A percentile compares a stretch with the other conserved stretches of the same genome.
Evolutionary conservation across 2,888 invertebrate genomes (phyloP).

Genomic region (Spodoptera picta): DNA sequence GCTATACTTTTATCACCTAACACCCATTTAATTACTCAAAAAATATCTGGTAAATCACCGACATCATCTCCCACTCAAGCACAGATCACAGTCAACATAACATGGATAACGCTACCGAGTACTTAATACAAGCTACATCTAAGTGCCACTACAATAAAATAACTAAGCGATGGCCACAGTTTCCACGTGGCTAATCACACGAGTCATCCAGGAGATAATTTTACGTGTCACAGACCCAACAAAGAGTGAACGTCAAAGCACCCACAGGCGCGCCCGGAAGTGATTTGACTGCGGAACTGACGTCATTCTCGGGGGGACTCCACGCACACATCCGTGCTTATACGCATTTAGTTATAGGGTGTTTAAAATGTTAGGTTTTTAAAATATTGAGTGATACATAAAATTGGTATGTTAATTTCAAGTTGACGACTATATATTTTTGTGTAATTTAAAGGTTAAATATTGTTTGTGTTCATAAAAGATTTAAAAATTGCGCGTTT

Average conservation of each 20-base stretch:
- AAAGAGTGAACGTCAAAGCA: slow-evolving; percentile 80
- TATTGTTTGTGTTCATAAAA: no score
- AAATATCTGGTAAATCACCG: no score
- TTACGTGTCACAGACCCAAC: slow-evolving; percentile 75
- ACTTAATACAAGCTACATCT: no score
- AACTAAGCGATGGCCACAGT: slow-evolving; percentile 51
- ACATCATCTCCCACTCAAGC: no score
- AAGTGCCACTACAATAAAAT: neutral
- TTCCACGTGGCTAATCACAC: slow-evolving; percentile 77
- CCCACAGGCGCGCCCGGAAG: slow-evolving; percentile 83
- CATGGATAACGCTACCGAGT: no score
- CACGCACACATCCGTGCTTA: slow-evolving; percentile 45
- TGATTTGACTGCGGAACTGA: slow-evolving; percentile 84
- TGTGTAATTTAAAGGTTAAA: no score
- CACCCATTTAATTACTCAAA: no score
- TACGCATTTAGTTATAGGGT: slow-evolving; percentile 20
- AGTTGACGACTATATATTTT: no score
- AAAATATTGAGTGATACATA: neutral
- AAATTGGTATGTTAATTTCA: no score
- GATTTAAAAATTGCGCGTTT: no score
- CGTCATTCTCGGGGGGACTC: slow-evolving; percentile 73
- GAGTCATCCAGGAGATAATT: slow-evolving; percentile 77
- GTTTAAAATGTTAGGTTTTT: neutral
- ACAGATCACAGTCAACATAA: no score
- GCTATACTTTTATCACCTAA: no score